These are phyloP conservation scores for Carabus problematicus DNA, from an alignment of 2,888 invertebrate genomes.

Conservation along the genomic window DNA sequence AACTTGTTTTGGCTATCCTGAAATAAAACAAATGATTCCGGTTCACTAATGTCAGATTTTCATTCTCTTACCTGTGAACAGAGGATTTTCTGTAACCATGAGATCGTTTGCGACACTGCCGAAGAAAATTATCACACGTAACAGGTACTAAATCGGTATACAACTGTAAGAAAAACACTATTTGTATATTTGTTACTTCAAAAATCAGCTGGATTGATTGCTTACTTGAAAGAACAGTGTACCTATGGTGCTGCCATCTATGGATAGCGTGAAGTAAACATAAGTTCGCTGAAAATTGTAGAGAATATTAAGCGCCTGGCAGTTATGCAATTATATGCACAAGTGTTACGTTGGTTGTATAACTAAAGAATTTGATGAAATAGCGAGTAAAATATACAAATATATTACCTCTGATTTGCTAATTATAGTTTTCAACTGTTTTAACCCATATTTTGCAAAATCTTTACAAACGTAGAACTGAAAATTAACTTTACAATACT, in stretches of 20 bases:
- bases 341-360: background rate
- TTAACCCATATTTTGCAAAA: slow-evolving; percentile 60
- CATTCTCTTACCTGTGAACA: slow-evolving; percentile 61
- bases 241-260: slow-evolving; percentile 60
- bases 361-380: background rate
- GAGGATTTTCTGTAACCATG: slow-evolving; percentile 65
- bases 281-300: slow-evolving; percentile 63
- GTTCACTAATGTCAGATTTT: slow-evolving; percentile 5
- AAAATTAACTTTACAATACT: slow-evolving; percentile 60
- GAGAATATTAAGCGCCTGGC: slow-evolving; percentile 1
- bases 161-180: slow-evolving; percentile 58
- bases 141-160: slow-evolving; percentile 66
- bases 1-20: slow-evolving; percentile 71
- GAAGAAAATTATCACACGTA: slow-evolving; percentile 67
- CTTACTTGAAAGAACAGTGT: slow-evolving; percentile 67
- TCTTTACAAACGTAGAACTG: slow-evolving; percentile 59
- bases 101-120: slow-evolving; percentile 57
- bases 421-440: slow-evolving; percentile 60
- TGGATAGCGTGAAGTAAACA: slow-evolving; percentile 64
- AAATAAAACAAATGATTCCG: slow-evolving; percentile 3
- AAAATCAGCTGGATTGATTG: slow-evolving; percentile 7
- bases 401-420: slow-evolving; percentile 57
- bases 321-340: background rate
- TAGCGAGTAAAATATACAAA: background rate
- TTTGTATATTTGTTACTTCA: background rate